phyloP scores from a whole-genome alignment of 1,140 invertebrate genomes.

The Atta colombica region DNA sequence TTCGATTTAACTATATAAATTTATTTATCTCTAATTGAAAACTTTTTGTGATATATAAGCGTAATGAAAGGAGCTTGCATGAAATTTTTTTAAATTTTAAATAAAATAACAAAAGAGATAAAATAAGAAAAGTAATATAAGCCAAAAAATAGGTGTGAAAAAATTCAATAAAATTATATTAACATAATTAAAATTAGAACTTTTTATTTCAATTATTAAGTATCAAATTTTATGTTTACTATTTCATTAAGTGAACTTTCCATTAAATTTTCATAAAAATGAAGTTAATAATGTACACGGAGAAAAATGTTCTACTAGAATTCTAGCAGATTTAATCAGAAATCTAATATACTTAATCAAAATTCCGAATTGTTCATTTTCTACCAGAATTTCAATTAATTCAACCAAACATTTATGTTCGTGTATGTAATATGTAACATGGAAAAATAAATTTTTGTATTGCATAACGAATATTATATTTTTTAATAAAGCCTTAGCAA shows the following conservation, averaged over 20 bases:
- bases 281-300: neutral
- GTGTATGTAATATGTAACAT: neutral
- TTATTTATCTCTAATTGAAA: neutral
- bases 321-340: no score
- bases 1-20: neutral
- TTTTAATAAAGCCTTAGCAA: neutral
- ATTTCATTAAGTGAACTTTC: neutral
- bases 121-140: no score
- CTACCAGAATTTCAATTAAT: no score
- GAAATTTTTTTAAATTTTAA: no score
- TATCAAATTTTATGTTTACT: conserved; percentile 15
- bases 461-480: neutral
- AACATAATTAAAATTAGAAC: neutral
- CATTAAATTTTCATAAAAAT: neutral
- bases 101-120: no score
- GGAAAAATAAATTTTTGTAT: neutral
- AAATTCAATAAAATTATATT: no score
- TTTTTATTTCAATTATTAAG: neutral
- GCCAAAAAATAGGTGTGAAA: no score
- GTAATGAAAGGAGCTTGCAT: neutral
- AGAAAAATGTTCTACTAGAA: no score
- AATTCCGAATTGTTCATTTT: no score
- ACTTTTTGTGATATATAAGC: neutral
- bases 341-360: no score
- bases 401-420: no score